phyloP scores from a whole-genome alignment of 2,797 vertebrate species.

The Typhlichthys eigenmanni region DNA sequence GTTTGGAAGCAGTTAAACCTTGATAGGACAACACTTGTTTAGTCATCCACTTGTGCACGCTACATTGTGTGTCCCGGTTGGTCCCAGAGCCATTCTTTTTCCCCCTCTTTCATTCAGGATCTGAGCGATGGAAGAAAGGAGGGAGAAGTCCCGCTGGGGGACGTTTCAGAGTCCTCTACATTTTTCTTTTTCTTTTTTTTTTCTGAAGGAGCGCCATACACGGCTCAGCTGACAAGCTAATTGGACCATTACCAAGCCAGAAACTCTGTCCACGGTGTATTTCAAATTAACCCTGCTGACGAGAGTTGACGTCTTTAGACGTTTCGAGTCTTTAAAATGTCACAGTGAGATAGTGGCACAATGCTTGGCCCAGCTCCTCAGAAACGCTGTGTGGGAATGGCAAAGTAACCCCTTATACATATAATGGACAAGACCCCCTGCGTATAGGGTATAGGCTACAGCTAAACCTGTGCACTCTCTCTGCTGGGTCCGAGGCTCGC shows the following conservation, averaged over 20 bases:
- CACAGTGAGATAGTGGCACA: slow-evolving; percentile 46
- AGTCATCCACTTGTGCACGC: slow-evolving; percentile 31
- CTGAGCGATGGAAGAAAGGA: slow-evolving; percentile 29
- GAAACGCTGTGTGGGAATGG: slow-evolving; percentile 43
- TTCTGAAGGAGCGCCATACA: slow-evolving; percentile 58
- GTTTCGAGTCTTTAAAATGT: slow-evolving; percentile 64
- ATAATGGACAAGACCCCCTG: slow-evolving; percentile 49
- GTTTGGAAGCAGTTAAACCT: slow-evolving; percentile 48
- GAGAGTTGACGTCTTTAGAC: slow-evolving; percentile 55
- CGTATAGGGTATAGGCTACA: slow-evolving; percentile 21
- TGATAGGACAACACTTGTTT: slow-evolving; percentile 52
- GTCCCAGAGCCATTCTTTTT: slow-evolving; percentile 23
- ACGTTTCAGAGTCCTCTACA: slow-evolving; percentile 53
- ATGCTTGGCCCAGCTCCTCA: slow-evolving; percentile 35
- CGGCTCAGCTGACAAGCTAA: slow-evolving; percentile 60
- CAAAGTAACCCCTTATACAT: slow-evolving; percentile 58
- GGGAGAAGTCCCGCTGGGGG: slow-evolving; percentile 45
- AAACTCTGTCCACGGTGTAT: slow-evolving; percentile 37
- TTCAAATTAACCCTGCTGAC: slow-evolving; percentile 53
- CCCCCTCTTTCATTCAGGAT: slow-evolving; percentile 46
- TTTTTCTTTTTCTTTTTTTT: slow-evolving; percentile 7
- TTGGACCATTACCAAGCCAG: slow-evolving; percentile 54
- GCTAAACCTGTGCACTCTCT: slow-evolving; percentile 30
- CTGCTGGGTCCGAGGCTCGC: slow-evolving; percentile 48
- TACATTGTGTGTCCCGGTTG: slow-evolving; percentile 10